Percentiles rank a stretch among this genome's conserved stretches.
Conservation (phyloP, 37 sponge, comb jelly and placozoan genomes). For the Corticium candelabrum region DNA sequence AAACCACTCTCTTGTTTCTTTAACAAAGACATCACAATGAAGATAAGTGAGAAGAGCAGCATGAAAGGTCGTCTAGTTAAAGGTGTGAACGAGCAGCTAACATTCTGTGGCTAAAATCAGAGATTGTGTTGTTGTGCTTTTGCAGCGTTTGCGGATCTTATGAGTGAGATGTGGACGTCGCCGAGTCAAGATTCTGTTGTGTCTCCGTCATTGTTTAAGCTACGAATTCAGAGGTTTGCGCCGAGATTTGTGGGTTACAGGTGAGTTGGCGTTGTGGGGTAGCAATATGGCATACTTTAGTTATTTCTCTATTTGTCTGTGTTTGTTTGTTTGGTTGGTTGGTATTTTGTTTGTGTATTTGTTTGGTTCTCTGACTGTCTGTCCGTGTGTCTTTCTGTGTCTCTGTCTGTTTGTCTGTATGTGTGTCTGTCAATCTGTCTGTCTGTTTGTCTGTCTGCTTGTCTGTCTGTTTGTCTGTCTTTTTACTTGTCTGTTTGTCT, state of each 20-base stretch:
- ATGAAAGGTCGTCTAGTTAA: constrained; percentile 24
- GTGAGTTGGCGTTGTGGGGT: background rate
- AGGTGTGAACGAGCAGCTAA: constrained; percentile 8
- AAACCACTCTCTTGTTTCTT: constrained; percentile 24
- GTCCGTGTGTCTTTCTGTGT: too few species aligned
- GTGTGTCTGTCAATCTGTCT: too few species aligned
- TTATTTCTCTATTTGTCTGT: background rate
- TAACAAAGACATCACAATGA: background rate
- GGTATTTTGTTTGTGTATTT: background rate
- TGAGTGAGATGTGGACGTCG: constrained; percentile 33
- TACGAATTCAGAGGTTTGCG: constrained; percentile 14
- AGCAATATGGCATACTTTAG: background rate
- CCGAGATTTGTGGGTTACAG: constrained; percentile 28
- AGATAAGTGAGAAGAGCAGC: constrained; percentile 3
- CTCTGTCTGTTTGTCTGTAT: too few species aligned
- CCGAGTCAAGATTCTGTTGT: too few species aligned
- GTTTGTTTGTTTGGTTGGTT: background rate
- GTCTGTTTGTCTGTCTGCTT: too few species aligned
- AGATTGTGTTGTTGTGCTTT: constrained; percentile 1
- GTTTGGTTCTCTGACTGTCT: background rate
- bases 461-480: too few species aligned
- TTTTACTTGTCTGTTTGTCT: too few species aligned
- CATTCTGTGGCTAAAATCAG: background rate
- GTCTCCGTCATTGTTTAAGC: constrained; percentile 29
- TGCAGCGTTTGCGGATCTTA: constrained; percentile 21